phyloP scores from a whole-genome alignment of 2,113 vertebrate genomes.

The Colius striatus region DNA sequence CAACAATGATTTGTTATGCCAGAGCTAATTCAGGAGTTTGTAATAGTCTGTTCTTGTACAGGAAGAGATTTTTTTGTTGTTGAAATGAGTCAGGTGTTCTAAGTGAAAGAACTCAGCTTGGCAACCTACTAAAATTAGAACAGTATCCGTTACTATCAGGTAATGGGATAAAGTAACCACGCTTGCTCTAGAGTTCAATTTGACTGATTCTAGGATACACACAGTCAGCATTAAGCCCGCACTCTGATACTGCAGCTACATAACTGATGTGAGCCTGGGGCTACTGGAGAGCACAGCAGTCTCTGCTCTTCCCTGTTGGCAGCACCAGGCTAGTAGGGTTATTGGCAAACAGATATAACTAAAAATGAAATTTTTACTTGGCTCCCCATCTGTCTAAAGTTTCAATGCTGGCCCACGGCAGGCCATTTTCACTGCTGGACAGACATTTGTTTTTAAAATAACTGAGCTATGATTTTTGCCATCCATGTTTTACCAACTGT shows the following conservation, averaged over 20 bases:
- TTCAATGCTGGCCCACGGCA: neutral
- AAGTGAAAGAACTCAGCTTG: neutral
- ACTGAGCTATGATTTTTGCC: neutral
- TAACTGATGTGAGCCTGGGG: neutral
- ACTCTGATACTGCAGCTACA: neutral
- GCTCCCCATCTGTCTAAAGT: neutral
- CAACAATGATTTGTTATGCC: neutral
- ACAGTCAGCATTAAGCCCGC: neutral
- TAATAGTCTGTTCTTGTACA: neutral
- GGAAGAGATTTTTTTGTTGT: neutral
- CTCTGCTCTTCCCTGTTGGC: rapidly evolving
- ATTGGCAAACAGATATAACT: neutral
- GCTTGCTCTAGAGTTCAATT: neutral
- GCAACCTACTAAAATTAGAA: neutral
- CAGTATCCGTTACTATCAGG: neutral
- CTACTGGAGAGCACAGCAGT: neutral
- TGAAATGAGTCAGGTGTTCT: neutral
- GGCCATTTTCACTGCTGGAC: neutral
- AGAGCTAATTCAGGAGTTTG: neutral
- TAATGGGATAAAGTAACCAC: neutral
- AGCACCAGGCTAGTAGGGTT: neutral
- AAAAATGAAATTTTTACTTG: neutral
- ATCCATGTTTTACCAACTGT: too few relatives aligned
- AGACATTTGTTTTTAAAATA: neutral
- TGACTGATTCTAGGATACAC: neutral